phyloP scores from a whole-genome alignment of 2,797 vertebrate genomes.

The Mus minutoides region DNA sequence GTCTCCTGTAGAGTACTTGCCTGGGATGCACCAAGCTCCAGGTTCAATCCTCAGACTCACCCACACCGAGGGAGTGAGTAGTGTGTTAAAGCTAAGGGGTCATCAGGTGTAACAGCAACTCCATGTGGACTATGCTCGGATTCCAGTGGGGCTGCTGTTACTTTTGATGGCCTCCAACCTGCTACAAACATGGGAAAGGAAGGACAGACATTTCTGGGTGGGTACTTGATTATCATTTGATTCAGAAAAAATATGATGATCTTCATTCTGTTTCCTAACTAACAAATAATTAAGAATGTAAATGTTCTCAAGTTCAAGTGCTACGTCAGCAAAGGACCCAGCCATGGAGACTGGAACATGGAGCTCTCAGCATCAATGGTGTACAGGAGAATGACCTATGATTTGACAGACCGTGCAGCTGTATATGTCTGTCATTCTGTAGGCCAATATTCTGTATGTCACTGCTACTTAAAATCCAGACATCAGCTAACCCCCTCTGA shows the following conservation, averaged over 20 bases:
- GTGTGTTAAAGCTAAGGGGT: constrained; percentile 45
- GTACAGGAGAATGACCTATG: constrained; percentile 91
- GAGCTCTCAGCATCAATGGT: constrained; percentile 58
- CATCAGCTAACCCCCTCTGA: background rate
- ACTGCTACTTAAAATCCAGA: constrained; percentile 44
- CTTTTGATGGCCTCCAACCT: constrained; percentile 86
- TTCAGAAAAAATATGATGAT: background rate
- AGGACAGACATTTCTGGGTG: background rate
- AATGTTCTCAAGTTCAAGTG: background rate
- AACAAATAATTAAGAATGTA: background rate
- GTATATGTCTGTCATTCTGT: constrained; percentile 89
- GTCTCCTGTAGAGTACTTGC: background rate
- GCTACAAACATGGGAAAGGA: constrained; percentile 12
- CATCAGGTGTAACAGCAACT: constrained; percentile 92
- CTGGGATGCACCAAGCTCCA: background rate
- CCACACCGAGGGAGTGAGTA: background rate
- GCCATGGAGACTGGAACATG: background rate
- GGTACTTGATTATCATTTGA: background rate
- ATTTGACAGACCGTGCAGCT: constrained; percentile 88
- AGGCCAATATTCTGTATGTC: constrained; percentile 89
- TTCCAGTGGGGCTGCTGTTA: constrained; percentile 92
- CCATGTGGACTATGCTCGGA: constrained; percentile 88
- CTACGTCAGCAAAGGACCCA: background rate
- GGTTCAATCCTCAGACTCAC: background rate
- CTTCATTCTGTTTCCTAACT: background rate